Conservation (phyloP, 2,113 vertebrate species). For the Carlito syrichta region DNA sequence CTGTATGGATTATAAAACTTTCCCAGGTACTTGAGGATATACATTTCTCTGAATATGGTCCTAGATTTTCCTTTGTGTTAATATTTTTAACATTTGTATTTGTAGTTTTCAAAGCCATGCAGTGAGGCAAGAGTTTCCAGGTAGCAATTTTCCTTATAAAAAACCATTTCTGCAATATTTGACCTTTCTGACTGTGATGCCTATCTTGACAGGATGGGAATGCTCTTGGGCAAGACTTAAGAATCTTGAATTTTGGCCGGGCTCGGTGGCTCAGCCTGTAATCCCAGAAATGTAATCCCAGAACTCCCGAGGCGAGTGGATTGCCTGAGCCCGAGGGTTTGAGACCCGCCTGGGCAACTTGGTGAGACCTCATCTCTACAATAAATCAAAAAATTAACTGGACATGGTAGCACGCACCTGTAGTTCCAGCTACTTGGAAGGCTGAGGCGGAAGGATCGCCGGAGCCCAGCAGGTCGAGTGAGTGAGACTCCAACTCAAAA, state of each 20-base stretch:
- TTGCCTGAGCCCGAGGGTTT: neutral
- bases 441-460: too few species aligned
- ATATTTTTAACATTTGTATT: constrained; percentile 1
- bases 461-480: too few species aligned
- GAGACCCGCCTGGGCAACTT: neutral
- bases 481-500: neutral
- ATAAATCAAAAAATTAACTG: neutral
- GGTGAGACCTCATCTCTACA: neutral
- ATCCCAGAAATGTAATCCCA: too few species aligned
- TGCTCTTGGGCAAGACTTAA: neutral
- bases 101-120: neutral
- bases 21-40: neutral
- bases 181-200: neutral
- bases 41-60: neutral
- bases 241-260: neutral
- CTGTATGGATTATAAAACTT: neutral
- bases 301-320: too few species aligned
- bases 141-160: neutral
- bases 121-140: neutral
- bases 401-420: neutral
- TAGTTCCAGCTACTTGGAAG: neutral
- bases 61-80: neutral
- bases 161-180: neutral
- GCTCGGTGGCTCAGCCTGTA: too few species aligned
- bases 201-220: neutral